phyloP scores from a whole-genome alignment of 2,888 invertebrate genomes.

The Nephrotoma guestfalica region DNA sequence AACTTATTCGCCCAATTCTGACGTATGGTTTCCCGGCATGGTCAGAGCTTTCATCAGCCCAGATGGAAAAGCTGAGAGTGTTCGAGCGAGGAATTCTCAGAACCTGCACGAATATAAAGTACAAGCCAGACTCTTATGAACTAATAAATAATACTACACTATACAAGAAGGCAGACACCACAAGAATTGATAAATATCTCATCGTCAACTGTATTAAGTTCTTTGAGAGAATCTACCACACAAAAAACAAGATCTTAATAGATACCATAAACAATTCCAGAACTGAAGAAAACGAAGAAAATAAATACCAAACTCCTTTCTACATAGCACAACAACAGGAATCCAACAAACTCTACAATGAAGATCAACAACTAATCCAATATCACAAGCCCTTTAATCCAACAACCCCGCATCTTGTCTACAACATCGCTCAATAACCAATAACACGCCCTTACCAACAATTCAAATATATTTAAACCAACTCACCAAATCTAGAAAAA shows the following conservation, averaged over 20 bases:
- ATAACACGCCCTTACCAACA: no score
- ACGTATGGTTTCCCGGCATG: background rate
- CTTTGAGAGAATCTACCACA: background rate
- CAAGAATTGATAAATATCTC: background rate
- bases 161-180: background rate
- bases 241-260: background rate
- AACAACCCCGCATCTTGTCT: no score
- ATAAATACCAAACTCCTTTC: background rate
- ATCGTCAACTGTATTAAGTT: background rate
- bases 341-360: background rate
- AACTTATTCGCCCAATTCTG: background rate
- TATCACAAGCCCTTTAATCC: background rate
- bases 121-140: background rate
- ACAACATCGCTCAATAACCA: no score
- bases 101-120: background rate
- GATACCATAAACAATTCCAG: background rate
- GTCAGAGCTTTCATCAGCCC: background rate
- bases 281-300: background rate
- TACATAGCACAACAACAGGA: background rate
- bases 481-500: no score
- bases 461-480: no score
- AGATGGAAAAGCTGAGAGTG: background rate
- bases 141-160: background rate
- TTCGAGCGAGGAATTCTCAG: background rate
- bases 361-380: background rate